Conservation (phyloP, 2,797 vertebrate species). For the Syngnathus acus region DNA sequence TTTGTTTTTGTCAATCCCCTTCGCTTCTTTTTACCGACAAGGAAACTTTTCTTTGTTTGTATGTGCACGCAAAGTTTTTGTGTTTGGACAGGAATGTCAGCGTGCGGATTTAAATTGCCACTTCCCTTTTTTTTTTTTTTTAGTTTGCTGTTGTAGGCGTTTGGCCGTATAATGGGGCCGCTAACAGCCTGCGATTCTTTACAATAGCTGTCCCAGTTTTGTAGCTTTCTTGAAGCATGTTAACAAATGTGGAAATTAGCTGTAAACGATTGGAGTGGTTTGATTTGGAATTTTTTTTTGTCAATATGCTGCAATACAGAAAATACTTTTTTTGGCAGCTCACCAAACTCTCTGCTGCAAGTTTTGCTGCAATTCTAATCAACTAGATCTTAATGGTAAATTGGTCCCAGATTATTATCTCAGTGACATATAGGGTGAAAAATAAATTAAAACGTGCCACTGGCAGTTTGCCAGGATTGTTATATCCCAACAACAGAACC, state of each 20-base stretch:
- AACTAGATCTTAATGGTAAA: too few relatives aligned
- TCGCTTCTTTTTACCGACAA: slow-evolving; percentile 58
- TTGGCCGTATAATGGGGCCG: slow-evolving; percentile 55
- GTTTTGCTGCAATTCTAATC: too few relatives aligned
- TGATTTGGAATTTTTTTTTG: slow-evolving; percentile 14
- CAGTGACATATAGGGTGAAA: too few relatives aligned
- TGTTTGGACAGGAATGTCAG: slow-evolving; percentile 60
- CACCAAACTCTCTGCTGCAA: too few relatives aligned
- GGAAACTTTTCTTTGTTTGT: slow-evolving; percentile 72
- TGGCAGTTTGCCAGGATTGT: slow-evolving; percentile 42
- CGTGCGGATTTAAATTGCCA: slow-evolving; percentile 54
- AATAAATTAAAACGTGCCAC: slow-evolving; percentile 3
- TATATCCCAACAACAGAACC: slow-evolving; percentile 35
- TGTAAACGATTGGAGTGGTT: background rate
- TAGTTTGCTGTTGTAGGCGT: slow-evolving; percentile 58
- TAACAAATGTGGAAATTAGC: slow-evolving; percentile 12
- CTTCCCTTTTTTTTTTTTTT: slow-evolving; percentile 36
- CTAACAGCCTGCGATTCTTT: slow-evolving; percentile 41
- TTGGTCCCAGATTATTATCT: too few relatives aligned
- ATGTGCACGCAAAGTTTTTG: slow-evolving; percentile 50
- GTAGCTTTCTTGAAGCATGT: slow-evolving; percentile 19
- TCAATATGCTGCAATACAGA: background rate
- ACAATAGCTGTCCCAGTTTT: slow-evolving; percentile 50
- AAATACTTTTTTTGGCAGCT: background rate
- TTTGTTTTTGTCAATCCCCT: slow-evolving; percentile 56